Evolutionary conservation across 1,140 invertebrate species (phyloP), one percentile per base, ranked within the genome.

Genomic region (Drosophila pseudoananassae): DNA sequence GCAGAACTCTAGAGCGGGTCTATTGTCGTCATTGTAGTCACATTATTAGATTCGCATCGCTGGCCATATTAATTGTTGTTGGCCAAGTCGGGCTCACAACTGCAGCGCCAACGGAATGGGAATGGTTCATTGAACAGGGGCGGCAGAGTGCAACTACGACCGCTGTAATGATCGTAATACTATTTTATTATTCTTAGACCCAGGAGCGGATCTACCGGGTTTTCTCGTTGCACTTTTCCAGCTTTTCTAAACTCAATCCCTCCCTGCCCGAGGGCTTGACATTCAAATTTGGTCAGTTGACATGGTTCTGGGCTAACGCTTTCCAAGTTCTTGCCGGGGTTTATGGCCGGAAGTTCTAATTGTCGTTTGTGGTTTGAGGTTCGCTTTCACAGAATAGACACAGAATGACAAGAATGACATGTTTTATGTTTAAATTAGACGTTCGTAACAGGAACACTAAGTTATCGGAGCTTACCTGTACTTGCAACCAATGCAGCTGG

Each of bases 21-120:
- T 79, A 85, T 84, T 83, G 81, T 80, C 81, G 76, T 70, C 81
- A 78, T 87, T 83, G 84, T 88, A 87, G 76, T 68, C 78, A 88
- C 83, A 87, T 88, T 87, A 87, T 87, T 87, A 87, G 83, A 88
- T 57, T 64, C 83, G 83, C 83, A 72, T 87, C 83, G 83, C 66
- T 87, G 83, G 52, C 71, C 66, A 88, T 88, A 88, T 76, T 87
- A 87, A 87, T 87, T 82, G 83, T 87, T 75, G 82, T 60, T 70
- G 54, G n/a, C 76, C 65, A 59, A 52, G 49, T 75, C 61, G 61
- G 57, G 56, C 70, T 20, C 60, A 74, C 40, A 17, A 43, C 55
- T 76, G 61, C 72, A 74, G 52, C 70, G 52, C 70, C 10, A 54
- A 54, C 43, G 40, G n/a, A 14, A 14, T 17, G 40, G 53, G 55